These are phyloP conservation scores for Paramormyrops hopkinsi DNA, from an alignment of 2,797 vertebrate species.

Conservation along the genomic window DNA sequence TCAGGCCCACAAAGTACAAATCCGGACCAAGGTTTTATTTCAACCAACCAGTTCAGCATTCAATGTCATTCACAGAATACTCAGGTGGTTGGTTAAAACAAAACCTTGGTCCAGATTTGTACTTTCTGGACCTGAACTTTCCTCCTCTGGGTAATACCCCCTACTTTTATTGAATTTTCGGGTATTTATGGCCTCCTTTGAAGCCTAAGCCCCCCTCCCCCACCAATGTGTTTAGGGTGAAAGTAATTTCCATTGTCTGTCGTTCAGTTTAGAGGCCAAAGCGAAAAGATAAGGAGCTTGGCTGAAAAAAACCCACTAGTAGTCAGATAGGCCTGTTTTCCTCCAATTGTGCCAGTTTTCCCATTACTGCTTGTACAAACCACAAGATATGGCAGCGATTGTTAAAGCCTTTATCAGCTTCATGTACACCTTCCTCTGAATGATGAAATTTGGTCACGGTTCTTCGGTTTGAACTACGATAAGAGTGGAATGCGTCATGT, in stretches of 20 bases:
- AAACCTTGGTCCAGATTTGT: background rate
- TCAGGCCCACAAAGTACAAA: background rate
- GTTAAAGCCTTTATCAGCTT: background rate
- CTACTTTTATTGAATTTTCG: background rate
- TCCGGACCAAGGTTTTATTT: background rate
- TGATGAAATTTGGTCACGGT: background rate
- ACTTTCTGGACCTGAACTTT: background rate
- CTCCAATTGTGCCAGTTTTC: background rate
- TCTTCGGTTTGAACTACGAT: background rate
- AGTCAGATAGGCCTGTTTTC: background rate
- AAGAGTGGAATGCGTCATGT: background rate
- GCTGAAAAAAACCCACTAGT: background rate
- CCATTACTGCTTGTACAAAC: background rate
- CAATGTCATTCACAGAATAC: background rate
- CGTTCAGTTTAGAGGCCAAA: background rate
- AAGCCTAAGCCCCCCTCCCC: background rate
- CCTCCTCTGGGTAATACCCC: background rate
- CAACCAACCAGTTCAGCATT: background rate
- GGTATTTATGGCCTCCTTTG: background rate
- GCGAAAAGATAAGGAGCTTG: background rate
- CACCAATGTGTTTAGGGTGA: background rate
- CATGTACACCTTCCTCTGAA: background rate
- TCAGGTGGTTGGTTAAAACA: background rate
- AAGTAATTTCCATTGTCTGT: background rate
- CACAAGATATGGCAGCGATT: background rate